Base-by-base conservation (phyloP, 2,888 invertebrate species). In the Hypomecis punctinalis region DNA sequence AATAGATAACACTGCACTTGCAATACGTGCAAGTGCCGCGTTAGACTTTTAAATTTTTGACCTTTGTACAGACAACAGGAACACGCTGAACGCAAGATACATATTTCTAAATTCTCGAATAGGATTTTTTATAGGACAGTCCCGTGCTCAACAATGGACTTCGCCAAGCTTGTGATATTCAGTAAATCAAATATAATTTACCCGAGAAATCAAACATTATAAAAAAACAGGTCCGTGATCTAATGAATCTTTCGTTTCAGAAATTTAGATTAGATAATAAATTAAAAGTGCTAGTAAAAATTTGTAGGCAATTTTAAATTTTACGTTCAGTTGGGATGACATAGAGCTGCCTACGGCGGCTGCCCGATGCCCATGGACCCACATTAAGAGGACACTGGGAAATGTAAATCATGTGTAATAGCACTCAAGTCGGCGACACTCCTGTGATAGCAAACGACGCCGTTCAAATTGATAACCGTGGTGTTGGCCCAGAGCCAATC, bases 321-420 rank as follows among this genome's bases (percentile, higher is more conserved):
- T 47, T 42, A 56, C 40, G 46, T 58, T 13, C 36, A 58, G 64
- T 57, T 55, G 65, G 56, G 61, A 63, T 40, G 63, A 63, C 61
- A 66, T 54, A 65, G 56, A 66, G 37, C 43, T 62, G 64, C 64
- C 66, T 61, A 66, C 57, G 61, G 47, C 59, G 63, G 56, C 61
- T 62, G 64, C 55, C 59, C 62, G 53, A 59, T 62, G 64, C 55
- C 65, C 67, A 62, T 70, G 59, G 58, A 53, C 69, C 68, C 75
- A 73, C 74, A 76, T 77, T 73, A 76, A 80, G 79, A 77, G 82
- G 82, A 79, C 82, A 78, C 75, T 74, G 77, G 75, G 80, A 78
- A 80, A 84, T 82, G 83, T 86, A 86, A 88, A 86, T 87, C 82
- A 86, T 84, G 80, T 74, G 81, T 83, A 85, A 84, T 83, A 81